These are phyloP conservation scores for Oreochromis aureus DNA, from an alignment of 2,113 vertebrate species.

Conservation along the genomic window DNA sequence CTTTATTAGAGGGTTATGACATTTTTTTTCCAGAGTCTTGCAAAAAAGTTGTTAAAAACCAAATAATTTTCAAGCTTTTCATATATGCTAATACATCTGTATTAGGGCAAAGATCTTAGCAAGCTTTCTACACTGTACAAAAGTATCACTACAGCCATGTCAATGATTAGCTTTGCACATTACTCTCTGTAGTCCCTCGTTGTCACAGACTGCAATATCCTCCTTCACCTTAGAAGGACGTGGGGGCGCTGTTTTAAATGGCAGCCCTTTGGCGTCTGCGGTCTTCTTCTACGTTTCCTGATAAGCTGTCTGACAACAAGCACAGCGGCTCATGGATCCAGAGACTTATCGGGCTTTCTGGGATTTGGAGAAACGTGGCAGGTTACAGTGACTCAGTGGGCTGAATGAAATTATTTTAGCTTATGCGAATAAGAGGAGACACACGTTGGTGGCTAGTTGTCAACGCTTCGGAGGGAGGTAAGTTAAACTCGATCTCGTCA, in stretches of 20 bases:
- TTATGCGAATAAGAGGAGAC: not conserved
- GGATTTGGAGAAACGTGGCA: not conserved
- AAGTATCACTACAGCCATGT: not conserved
- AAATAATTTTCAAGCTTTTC: not conserved
- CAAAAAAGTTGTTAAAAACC: not conserved
- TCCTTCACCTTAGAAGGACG: not conserved
- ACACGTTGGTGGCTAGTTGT: not conserved
- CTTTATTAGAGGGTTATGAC: not conserved
- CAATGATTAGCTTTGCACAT: not conserved
- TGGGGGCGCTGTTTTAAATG: constrained; percentile 33
- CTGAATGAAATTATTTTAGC: not conserved
- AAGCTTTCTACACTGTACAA: not conserved
- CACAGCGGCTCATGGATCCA: not conserved
- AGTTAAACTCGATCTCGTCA: not conserved
- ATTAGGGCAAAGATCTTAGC: not conserved
- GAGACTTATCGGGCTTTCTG: not conserved
- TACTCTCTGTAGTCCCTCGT: not conserved
- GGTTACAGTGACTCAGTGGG: not conserved
- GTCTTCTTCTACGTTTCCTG: constrained; percentile 34
- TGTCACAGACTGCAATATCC: not conserved
- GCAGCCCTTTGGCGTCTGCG: not conserved
- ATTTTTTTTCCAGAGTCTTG: not conserved
- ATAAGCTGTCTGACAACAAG: constrained; percentile 5
- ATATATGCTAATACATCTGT: not conserved
- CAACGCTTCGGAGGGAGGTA: not conserved